Conservation (phyloP, 2,888 invertebrate genomes). For the Petrophora chlorosata region DNA sequence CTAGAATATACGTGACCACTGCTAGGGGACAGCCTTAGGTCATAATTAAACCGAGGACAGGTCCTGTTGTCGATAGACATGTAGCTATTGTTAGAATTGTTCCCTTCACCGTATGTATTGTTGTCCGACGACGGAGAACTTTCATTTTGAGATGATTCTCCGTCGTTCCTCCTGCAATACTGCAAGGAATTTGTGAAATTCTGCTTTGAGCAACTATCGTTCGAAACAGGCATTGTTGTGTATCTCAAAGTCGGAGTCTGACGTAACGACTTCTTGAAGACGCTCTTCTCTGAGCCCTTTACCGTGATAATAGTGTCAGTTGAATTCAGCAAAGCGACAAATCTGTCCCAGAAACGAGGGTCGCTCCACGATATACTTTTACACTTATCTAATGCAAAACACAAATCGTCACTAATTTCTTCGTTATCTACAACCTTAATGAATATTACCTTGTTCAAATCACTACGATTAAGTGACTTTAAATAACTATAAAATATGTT, state of each 20-base stretch:
- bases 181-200: slow-evolving; percentile 80
- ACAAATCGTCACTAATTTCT: slow-evolving; percentile 75
- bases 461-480: slow-evolving; percentile 75
- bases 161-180: slow-evolving; percentile 75
- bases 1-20: slow-evolving; percentile 81
- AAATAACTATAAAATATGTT: slow-evolving; percentile 79
- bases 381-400: slow-evolving; percentile 81
- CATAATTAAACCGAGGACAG: slow-evolving; percentile 83
- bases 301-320: slow-evolving; percentile 81
- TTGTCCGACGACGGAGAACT: slow-evolving; percentile 82
- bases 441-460: slow-evolving; percentile 76
- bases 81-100: slow-evolving; percentile 87
- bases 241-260: slow-evolving; percentile 79
- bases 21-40: slow-evolving; percentile 79
- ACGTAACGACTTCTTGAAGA: slow-evolving; percentile 79
- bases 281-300: slow-evolving; percentile 72
- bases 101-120: slow-evolving; percentile 86
- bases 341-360: slow-evolving; percentile 93
- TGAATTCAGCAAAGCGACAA: slow-evolving; percentile 90
- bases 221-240: slow-evolving; percentile 83
- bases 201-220: slow-evolving; percentile 81
- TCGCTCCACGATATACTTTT: slow-evolving; percentile 89
- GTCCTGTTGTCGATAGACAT: slow-evolving; percentile 85
- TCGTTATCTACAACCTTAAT: slow-evolving; percentile 75
- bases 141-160: slow-evolving; percentile 82